Conservation (phyloP, 2,888 invertebrate species). For the Luperina nickerlii region DNA sequence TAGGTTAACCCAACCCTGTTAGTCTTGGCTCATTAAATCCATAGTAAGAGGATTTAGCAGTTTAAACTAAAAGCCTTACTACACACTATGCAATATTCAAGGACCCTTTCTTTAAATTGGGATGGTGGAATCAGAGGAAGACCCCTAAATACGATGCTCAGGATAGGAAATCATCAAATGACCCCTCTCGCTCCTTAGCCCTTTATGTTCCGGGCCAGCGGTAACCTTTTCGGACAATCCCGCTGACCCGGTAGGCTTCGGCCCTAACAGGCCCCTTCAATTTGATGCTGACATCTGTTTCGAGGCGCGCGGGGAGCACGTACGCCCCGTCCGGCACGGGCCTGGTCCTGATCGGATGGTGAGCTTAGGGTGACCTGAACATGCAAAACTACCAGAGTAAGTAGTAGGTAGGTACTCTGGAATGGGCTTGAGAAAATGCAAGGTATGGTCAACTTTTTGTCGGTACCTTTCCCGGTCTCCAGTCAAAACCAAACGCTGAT, state of each 20-base stretch:
- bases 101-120: neutral
- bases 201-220: too few relatives aligned
- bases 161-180: too few relatives aligned
- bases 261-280: too few relatives aligned
- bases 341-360: too few relatives aligned
- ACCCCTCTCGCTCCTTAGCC: too few relatives aligned
- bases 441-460: neutral
- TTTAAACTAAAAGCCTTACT: neutral
- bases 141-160: neutral
- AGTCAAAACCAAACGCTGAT: conserved; percentile 87
- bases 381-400: neutral
- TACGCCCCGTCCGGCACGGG: too few relatives aligned
- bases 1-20: neutral
- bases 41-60: neutral
- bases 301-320: too few relatives aligned
- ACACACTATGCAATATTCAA: neutral
- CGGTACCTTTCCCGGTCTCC: conserved; percentile 87
- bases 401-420: neutral
- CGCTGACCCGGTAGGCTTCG: too few relatives aligned
- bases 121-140: neutral
- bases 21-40: neutral
- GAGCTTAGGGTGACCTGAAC: neutral
- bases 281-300: too few relatives aligned
- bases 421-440: neutral
- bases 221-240: too few relatives aligned